These are phyloP conservation scores for Apamea anceps DNA, from an alignment of 2,888 invertebrate species.

Conservation along the genomic window DNA sequence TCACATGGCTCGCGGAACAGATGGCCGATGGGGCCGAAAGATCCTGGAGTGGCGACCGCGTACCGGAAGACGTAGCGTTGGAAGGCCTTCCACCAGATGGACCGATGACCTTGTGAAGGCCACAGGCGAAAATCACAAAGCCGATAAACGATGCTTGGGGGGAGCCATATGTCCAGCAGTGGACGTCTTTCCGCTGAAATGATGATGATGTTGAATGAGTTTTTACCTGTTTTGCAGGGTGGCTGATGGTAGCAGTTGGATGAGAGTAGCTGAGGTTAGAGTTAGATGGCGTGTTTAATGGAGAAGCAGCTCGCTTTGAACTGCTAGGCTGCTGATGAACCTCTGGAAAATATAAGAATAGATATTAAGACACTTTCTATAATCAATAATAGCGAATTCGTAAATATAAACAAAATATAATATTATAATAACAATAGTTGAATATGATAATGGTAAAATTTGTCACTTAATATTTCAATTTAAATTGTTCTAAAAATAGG, in stretches of 20 bases:
- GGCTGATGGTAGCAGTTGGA: not conserved
- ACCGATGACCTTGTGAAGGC: not conserved
- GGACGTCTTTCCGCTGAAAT: not conserved
- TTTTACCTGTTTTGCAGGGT: not conserved
- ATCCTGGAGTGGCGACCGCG: not conserved
- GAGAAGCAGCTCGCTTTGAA: not conserved
- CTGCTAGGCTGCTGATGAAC: not conserved
- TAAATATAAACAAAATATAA: not conserved
- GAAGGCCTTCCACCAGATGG: not conserved
- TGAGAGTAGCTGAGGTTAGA: not conserved
- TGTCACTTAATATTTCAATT: not conserved
- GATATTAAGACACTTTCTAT: not conserved
- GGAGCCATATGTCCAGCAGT: too few relatives aligned
- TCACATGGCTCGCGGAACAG: too few relatives aligned
- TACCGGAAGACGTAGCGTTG: not conserved
- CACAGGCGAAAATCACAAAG: too few relatives aligned
- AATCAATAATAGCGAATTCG: too few relatives aligned
- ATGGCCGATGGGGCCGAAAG: not conserved
- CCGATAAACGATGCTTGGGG: too few relatives aligned
- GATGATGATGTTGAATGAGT: not conserved
- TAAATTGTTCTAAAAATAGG: not conserved
- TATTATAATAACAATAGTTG: not conserved
- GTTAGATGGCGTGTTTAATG: too few relatives aligned
- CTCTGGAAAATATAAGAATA: not conserved
- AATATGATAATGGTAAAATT: not conserved